Percentiles rank a stretch among this genome's conserved stretches.
Conservation (phyloP, 2,888 invertebrate genomes). For the Seira ritae region DNA sequence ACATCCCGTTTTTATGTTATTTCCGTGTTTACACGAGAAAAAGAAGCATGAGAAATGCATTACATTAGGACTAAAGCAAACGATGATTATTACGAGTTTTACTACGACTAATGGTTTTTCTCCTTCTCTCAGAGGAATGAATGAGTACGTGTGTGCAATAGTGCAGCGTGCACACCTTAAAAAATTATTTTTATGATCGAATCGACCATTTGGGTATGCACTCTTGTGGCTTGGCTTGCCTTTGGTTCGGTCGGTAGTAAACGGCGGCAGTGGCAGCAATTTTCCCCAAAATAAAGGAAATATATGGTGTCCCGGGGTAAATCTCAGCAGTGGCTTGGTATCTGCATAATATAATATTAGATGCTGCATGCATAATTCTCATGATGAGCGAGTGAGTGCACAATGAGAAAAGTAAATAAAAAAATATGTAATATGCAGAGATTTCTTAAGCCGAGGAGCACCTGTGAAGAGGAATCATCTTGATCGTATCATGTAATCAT, state of each 20-base stretch:
- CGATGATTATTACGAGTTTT: background rate
- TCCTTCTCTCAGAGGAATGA: background rate
- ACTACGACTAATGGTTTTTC: constrained; percentile 22
- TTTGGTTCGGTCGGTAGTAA: constrained; percentile 9
- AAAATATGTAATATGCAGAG: constrained; percentile 10
- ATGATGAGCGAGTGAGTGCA: background rate
- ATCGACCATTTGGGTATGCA: constrained; percentile 12
- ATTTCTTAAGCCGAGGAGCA: constrained; percentile 36
- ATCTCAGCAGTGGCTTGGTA: background rate
- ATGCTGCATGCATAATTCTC: background rate
- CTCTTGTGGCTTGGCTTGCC: background rate
- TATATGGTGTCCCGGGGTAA: constrained; percentile 11
- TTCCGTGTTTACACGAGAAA: constrained; percentile 57
- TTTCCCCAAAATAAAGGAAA: background rate
- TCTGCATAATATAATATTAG: background rate
- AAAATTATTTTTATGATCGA: background rate
- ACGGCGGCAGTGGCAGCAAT: background rate
- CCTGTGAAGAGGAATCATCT: constrained; percentile 48
- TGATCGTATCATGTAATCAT: constrained; percentile 45
- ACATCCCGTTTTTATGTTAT: constrained; percentile 55
- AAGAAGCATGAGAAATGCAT: constrained; percentile 21
- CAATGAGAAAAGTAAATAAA: constrained; percentile 21
- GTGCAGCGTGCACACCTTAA: background rate
- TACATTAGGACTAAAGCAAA: too few species aligned
- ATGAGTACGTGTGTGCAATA: constrained; percentile 28